Evolutionary conservation across 2,797 vertebrate species (phyloP).

Genomic region (Galagoides demidoff): DNA sequence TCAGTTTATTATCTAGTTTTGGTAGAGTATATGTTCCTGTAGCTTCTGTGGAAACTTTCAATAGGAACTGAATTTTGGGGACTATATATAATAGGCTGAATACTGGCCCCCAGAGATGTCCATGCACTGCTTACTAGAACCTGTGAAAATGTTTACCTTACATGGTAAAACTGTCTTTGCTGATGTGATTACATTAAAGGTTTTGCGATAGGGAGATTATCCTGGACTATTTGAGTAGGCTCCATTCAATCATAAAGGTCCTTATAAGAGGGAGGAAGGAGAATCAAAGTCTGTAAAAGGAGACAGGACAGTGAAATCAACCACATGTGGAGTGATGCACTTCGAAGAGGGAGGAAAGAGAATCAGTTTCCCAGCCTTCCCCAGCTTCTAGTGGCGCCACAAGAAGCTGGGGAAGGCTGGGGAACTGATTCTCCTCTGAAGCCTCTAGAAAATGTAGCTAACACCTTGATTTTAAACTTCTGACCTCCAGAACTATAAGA

Average conservation of each 20-base stretch:
- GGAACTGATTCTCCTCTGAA: neutral
- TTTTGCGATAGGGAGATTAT: constrained; percentile 31
- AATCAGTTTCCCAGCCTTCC: too few species aligned
- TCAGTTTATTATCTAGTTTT: constrained; percentile 27
- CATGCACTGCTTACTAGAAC: neutral
- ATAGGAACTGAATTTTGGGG: neutral
- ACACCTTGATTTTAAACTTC: neutral
- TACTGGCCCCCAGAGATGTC: neutral
- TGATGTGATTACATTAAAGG: neutral
- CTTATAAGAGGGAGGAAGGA: neutral
- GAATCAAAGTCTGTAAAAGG: neutral
- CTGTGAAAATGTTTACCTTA: neutral
- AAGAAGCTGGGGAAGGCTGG: neutral
- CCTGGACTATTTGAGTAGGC: neutral
- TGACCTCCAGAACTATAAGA: neutral
- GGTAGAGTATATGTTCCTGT: neutral
- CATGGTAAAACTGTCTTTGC: neutral
- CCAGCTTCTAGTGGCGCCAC: neutral
- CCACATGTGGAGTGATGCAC: neutral
- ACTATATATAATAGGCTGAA: neutral
- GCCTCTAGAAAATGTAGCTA: neutral
- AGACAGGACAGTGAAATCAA: neutral
- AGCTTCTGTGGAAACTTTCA: constrained; percentile 32
- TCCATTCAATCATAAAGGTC: neutral
- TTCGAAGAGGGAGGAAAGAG: neutral